phyloP scores from a whole-genome alignment of 2,797 vertebrate genomes.

The Cyprinella venusta region DNA sequence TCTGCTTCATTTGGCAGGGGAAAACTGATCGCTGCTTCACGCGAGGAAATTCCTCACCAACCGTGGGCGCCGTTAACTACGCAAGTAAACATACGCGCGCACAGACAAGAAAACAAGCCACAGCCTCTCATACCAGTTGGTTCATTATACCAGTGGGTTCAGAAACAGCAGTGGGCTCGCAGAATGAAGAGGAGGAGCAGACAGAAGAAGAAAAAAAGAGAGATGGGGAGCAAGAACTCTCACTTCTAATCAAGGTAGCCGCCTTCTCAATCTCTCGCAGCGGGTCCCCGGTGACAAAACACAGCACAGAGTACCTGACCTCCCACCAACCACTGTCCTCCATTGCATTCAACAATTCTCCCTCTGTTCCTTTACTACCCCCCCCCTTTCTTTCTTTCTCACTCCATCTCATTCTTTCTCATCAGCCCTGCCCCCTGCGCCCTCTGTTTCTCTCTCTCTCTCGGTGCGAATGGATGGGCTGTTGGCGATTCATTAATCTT shows the following conservation, averaged over 20 bases:
- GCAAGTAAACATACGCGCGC: constrained; percentile 48
- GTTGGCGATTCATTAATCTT: constrained; percentile 80
- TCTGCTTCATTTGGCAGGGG: constrained; percentile 59
- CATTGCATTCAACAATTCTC: constrained; percentile 59
- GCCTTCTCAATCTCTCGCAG: constrained; percentile 64
- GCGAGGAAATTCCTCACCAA: constrained; percentile 58
- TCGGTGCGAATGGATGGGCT: constrained; percentile 67
- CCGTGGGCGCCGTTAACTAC: constrained; percentile 54
- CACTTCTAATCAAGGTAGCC: constrained; percentile 75
- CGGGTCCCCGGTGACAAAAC: constrained; percentile 47
- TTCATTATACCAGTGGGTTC: constrained; percentile 41
- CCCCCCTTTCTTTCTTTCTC: neutral
- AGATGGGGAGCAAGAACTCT: constrained; percentile 60
- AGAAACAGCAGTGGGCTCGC: constrained; percentile 42
- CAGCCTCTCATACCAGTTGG: constrained; percentile 45
- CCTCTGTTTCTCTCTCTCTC: constrained; percentile 16
- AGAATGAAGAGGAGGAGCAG: constrained; percentile 36
- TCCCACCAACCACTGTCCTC: constrained; percentile 67
- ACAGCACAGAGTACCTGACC: constrained; percentile 67
- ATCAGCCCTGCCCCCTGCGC: constrained; percentile 16
- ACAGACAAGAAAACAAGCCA: constrained; percentile 21
- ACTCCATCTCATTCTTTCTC: constrained; percentile 32
- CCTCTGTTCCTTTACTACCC: constrained; percentile 2
- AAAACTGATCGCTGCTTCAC: neutral
- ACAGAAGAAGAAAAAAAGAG: constrained; percentile 22